Base-by-base conservation (phyloP, 2,888 invertebrate species). In the Lycocerus yunnanus region DNA sequence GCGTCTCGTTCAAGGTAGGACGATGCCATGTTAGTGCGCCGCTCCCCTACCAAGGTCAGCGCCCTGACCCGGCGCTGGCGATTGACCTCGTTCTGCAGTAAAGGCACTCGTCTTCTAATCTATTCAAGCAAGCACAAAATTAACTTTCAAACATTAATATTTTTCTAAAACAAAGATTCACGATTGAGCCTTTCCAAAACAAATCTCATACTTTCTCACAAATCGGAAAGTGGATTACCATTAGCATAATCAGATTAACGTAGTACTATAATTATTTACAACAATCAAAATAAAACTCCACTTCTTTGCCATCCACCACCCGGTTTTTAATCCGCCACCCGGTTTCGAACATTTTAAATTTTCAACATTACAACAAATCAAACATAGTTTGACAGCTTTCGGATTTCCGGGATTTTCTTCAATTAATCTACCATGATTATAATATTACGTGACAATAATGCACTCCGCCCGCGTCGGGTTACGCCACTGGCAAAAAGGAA, bases 31-130 rank as follows among this genome's bases (percentile, higher is more conserved):
- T 80, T 77, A 66, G 69, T 78, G 79, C 80, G 78, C 78, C 79
- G 80, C 81, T 77, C 78, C 66, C 73, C 66, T 24, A 60, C 73
- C 84, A 85, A 84, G 84, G 85, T 84, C 84, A 84, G 83, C 84
- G 84, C 80, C 84, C 84, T 83, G 83, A 83, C 83, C 82, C 83
- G 84, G 78, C 84, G 83, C 79, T 83, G 84, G 84, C 81, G 83
- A 83, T 84, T 85, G 85, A 84, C 85, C 85, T 84, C 82, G 82
- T 84, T 84, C 82, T 80, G 78, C 78, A 78, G 74, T 80, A 81
- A 80, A 83, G 83, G 83, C 82, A 82, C 80, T 78, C 77, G 71
- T 77, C 78, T 75, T 77, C 79, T 77, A 75, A 71, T 74, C 72
- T 73, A 75, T 63, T 66, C 72, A 60, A 61, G 68, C 15, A 69